Evolutionary conservation across 2,797 vertebrate species (phyloP).

Genomic region (Brotula barbata): DNA sequence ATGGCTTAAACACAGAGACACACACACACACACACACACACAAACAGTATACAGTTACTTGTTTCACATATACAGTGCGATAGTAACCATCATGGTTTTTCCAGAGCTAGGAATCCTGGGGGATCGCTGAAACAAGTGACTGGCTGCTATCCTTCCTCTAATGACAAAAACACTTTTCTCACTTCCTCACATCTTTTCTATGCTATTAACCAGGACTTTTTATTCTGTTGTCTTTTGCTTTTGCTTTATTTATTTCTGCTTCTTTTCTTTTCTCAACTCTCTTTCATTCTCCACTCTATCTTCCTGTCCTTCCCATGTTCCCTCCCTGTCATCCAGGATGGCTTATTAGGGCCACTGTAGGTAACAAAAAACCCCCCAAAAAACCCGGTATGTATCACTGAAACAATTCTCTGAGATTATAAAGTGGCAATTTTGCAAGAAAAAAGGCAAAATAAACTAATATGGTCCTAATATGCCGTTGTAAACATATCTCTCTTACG

Average conservation of each 20-base stretch:
- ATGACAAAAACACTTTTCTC: constrained; percentile 52
- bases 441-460: too few species aligned
- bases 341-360: too few species aligned
- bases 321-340: too few species aligned
- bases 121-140: constrained; percentile 51
- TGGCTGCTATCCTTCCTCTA: constrained; percentile 40
- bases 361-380: too few species aligned
- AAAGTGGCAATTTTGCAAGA: too few species aligned
- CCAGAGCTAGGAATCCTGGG: constrained; percentile 34
- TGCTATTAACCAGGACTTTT: not conserved
- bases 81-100: constrained; percentile 22
- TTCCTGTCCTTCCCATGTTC: too few species aligned
- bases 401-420: too few species aligned
- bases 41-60: constrained; percentile 10
- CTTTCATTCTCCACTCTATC: constrained; percentile 14
- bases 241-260: constrained; percentile 2
- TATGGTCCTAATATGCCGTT: too few species aligned
- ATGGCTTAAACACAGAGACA: constrained; percentile 1
- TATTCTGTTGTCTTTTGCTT: constrained; percentile 3
- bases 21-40: not conserved
- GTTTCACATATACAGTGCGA: constrained; percentile 27
- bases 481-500: too few species aligned
- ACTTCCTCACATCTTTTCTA: not conserved
- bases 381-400: too few species aligned
- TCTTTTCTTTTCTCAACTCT: constrained; percentile 23